phyloP scores from a whole-genome alignment of 1,140 invertebrate genomes.

The Probaryconus sp. region DNA sequence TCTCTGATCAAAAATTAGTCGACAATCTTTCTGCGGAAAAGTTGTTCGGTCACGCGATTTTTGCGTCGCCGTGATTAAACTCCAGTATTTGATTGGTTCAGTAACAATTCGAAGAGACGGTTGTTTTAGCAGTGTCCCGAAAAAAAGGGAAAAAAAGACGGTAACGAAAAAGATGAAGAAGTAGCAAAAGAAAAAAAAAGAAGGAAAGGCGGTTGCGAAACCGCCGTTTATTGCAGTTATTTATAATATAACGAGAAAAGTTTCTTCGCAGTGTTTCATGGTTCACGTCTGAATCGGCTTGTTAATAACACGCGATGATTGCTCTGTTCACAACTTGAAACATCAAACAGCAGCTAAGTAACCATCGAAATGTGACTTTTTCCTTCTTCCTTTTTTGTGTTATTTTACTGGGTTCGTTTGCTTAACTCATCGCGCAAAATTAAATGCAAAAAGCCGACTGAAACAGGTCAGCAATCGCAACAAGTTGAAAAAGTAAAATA shows the following conservation, averaged over 20 bases:
- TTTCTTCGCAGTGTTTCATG: conserved; percentile 30
- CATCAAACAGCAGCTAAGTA: conserved; percentile 30
- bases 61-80: conserved; percentile 6
- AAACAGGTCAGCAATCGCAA: conserved; percentile 25
- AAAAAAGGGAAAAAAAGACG: background rate
- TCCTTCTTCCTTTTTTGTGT: conserved; percentile 4
- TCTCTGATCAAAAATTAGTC: conserved; percentile 10
- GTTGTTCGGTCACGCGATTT: conserved; percentile 30
- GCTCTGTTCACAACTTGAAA: conserved; percentile 19
- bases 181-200: conserved; percentile 4
- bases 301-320: conserved; percentile 49
- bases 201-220: conserved; percentile 6
- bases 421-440: conserved; percentile 40
- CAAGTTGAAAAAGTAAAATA: conserved; percentile 25
- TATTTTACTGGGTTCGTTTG: conserved; percentile 28
- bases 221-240: conserved; percentile 38
- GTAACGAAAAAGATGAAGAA: conserved; percentile 1
- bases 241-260: conserved; percentile 57
- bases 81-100: background rate
- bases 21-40: conserved; percentile 9
- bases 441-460: conserved; percentile 25
- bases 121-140: background rate
- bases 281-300: conserved; percentile 31
- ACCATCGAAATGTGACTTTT: conserved; percentile 36
- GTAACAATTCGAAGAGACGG: conserved; percentile 5